A percentile compares a stretch with the other conserved stretches of the same genome.
Evolutionary conservation across 1,140 invertebrate genomes (phyloP).

Genomic region (Centruroides vittatus): DNA sequence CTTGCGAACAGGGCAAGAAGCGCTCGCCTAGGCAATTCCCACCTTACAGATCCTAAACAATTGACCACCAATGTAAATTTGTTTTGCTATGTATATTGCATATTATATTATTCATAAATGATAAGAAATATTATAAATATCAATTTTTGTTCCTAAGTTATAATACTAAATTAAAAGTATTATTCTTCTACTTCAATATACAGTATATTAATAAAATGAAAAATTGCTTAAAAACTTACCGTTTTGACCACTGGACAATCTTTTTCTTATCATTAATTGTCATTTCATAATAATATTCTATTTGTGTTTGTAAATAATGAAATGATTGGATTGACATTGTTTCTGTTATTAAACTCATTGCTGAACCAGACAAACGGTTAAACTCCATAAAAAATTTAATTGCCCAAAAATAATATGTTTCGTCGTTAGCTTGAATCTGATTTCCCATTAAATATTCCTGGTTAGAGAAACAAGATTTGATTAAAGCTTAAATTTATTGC

Average conservation of each 20-base stretch:
- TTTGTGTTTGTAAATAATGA: slow-evolving; percentile 81
- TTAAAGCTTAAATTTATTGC: too few species aligned
- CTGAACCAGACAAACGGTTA: slow-evolving; percentile 66
- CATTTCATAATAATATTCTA: slow-evolving; percentile 79
- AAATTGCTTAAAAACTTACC: slow-evolving; percentile 26
- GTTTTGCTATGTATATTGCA: background rate
- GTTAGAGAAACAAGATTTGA: too few species aligned
- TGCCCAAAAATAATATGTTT: slow-evolving; percentile 86
- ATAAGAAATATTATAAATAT: too few species aligned
- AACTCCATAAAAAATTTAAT: slow-evolving; percentile 96
- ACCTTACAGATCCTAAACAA: too few species aligned
- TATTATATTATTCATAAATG: background rate
- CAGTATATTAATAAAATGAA: background rate
- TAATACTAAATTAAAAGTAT: too few species aligned
- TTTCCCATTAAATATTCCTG: too few species aligned
- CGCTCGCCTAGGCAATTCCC: too few species aligned
- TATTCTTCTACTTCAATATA: background rate
- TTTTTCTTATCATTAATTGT: slow-evolving; percentile 76
- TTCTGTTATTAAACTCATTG: slow-evolving; percentile 77
- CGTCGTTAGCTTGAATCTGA: slow-evolving; percentile 50
- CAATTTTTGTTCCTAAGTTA: too few species aligned
- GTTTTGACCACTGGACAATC: slow-evolving; percentile 57
- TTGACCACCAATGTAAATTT: too few species aligned
- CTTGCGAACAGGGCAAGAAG: too few species aligned
- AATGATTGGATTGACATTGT: slow-evolving; percentile 78